These are phyloP conservation scores for Callipepla squamata DNA, from an alignment of 2,113 vertebrate genomes.

Conservation along the genomic window DNA sequence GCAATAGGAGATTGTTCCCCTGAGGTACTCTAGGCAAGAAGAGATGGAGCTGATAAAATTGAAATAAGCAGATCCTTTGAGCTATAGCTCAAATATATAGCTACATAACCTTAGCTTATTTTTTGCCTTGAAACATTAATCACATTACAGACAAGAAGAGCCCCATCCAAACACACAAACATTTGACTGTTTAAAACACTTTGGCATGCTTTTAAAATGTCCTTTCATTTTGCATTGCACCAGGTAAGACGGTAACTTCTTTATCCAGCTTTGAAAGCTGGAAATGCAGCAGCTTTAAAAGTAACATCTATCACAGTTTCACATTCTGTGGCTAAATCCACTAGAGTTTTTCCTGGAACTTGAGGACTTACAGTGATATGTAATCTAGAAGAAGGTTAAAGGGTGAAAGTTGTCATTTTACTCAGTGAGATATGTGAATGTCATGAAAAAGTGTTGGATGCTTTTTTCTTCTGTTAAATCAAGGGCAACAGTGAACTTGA, in stretches of 20 bases:
- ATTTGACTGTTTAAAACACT: neutral
- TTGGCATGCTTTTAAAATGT: neutral
- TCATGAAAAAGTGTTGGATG: neutral
- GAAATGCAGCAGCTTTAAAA: neutral
- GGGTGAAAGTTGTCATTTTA: neutral
- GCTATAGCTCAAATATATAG: neutral
- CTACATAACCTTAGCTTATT: neutral
- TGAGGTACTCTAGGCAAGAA: neutral
- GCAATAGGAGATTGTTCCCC: neutral
- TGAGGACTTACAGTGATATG: neutral
- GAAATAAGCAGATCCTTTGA: neutral
- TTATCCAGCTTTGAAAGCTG: neutral
- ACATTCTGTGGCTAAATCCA: neutral
- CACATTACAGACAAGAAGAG: neutral
- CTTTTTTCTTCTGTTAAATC: neutral
- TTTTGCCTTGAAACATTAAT: neutral
- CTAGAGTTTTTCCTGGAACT: neutral
- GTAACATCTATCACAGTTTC: neutral
- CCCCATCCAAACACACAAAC: too few species aligned
- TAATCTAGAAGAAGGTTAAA: neutral
- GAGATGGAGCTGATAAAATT: neutral
- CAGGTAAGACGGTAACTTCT: neutral
- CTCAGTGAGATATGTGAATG: neutral
- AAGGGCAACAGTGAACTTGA: neutral
- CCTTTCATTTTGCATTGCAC: neutral